phyloP scores from a whole-genome alignment of 2,888 invertebrate genomes.

The Clusia tigrina region DNA sequence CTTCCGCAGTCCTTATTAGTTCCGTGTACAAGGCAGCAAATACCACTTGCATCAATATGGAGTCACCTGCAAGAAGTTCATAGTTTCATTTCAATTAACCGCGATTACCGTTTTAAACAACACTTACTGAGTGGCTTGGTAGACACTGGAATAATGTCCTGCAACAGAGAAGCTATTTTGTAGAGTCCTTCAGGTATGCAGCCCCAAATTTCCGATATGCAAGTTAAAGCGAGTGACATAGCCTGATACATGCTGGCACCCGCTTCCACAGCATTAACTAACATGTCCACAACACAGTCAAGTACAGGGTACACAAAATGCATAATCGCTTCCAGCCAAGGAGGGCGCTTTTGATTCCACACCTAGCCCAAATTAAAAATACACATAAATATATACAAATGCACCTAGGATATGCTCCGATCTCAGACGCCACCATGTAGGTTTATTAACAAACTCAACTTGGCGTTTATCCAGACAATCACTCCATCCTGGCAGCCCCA shows the following conservation, averaged over 20 bases:
- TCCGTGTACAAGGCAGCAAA: constrained; percentile 75
- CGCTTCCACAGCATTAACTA: constrained; percentile 75
- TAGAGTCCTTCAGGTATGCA: constrained; percentile 71
- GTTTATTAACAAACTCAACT: constrained; percentile 57
- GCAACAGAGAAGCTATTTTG: constrained; percentile 70
- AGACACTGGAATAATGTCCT: constrained; percentile 75
- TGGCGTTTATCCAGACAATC: constrained; percentile 79
- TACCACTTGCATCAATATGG: constrained; percentile 76
- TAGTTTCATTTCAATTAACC: constrained; percentile 5
- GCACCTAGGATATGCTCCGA: too few relatives aligned
- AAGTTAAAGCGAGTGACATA: constrained; percentile 77
- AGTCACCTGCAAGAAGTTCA: constrained; percentile 60
- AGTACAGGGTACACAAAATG: constrained; percentile 72
- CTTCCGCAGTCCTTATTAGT: constrained; percentile 66
- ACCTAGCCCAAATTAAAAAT: too few relatives aligned
- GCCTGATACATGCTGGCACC: constrained; percentile 84
- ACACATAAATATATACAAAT: neutral
- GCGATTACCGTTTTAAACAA: too few relatives aligned
- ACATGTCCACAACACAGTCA: constrained; percentile 72
- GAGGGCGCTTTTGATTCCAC: constrained; percentile 81
- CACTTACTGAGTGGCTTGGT: constrained; percentile 70
- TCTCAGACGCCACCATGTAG: neutral
- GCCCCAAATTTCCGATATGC: constrained; percentile 75
- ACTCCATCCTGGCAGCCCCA: constrained; percentile 71
- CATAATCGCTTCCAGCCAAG: constrained; percentile 79